Base-by-base conservation (phyloP, 1,140 invertebrate species). In the Andrena cerasifolii region DNA sequence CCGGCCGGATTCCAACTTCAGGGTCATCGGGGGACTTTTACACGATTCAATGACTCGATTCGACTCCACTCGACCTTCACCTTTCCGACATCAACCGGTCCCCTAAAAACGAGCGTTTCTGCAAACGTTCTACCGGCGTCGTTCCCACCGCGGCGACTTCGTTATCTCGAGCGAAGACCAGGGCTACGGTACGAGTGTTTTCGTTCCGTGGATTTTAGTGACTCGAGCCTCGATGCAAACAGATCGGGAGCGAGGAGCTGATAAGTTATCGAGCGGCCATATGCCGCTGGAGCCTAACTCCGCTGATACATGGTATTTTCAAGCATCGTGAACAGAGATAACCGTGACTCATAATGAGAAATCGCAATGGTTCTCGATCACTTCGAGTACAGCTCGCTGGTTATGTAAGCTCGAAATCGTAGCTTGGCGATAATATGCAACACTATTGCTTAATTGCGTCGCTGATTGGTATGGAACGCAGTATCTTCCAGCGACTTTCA, bases 1-100 rank as follows among this genome's bases (percentile, higher is more conserved):
- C 53, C 31, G 28, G 66, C 72, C 61, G 78, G 77, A 82, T 79
- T 82, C 66, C 59, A 72, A 18, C 3, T 53, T 67, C 78, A 76
- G 68, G 71, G 72, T 61, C 80, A 43, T 26, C 47, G 49, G 10
- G 43, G 51, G 24, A 43, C 26, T 45, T 79, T 54, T 12, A 24
- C 53, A 10, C n/a, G 56, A 58, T 82, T 74, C 76, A 56, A 71
- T 51, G 28, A 68, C 12, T 65, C 67, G 33, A 56, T 78, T 21
- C 24, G 24, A 59, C n/a, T 45, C 12, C 8, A 14, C 5, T 45
- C 16, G 58, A 33, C 66, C 56, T 59, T 78, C 75, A 43, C 45
- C 66, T 61, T 54, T 43, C 36, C 75, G 33, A 43, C 43, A 47
- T 53, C 16, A 26, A 59, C 26, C 63, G 21, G n/a, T 40, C 53